Evolutionary conservation across 2,797 vertebrate species (phyloP).

Genomic region (Phrynocephalus vlangalii): DNA sequence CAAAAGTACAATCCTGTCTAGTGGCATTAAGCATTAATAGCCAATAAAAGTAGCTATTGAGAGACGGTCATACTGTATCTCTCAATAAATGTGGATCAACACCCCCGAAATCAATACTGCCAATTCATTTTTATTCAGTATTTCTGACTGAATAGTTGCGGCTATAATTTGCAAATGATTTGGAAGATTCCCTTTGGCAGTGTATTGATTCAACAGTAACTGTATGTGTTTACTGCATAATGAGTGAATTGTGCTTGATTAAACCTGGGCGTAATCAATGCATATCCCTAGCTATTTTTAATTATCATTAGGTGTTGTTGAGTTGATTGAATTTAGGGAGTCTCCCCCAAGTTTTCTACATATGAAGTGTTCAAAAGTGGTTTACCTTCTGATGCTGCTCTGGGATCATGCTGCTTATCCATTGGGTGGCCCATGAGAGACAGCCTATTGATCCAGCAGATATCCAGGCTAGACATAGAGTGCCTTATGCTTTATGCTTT

Average conservation of each 20-base stretch:
- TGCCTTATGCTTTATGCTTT: not conserved
- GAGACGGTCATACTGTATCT: conserved; percentile 41
- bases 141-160: conserved; percentile 46
- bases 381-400: no score
- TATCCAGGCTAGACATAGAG: not conserved
- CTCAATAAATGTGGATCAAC: conserved; percentile 38
- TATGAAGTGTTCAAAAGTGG: no score
- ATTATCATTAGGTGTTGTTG: not conserved
- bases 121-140: conserved; percentile 48
- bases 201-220: conserved; percentile 59
- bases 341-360: no score
- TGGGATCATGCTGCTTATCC: no score
- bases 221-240: conserved; percentile 20
- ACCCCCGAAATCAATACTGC: conserved; percentile 55
- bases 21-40: conserved; percentile 29
- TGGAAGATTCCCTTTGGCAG: conserved; percentile 64
- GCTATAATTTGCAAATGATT: conserved; percentile 60
- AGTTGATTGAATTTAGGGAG: no score
- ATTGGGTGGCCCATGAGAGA: not conserved
- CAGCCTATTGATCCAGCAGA: not conserved
- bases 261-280: conserved; percentile 1
- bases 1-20: not conserved
- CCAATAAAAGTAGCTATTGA: not conserved
- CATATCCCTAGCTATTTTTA: not conserved
- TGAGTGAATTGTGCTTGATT: conserved; percentile 1